phyloP scores from a whole-genome alignment of 2,113 vertebrate genomes.

The Chionis minor region DNA sequence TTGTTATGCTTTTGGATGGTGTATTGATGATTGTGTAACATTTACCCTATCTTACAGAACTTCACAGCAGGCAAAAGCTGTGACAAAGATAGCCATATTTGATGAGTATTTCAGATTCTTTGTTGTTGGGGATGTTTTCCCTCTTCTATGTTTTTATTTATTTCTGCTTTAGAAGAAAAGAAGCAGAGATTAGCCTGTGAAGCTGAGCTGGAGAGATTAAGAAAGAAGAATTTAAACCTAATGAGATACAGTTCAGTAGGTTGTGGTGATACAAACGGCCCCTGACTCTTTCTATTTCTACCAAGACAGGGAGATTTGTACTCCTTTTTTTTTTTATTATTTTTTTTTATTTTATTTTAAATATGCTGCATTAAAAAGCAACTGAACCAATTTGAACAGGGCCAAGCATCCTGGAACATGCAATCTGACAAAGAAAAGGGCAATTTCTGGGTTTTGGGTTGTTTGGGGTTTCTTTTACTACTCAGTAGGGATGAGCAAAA shows the following conservation, averaged over 20 bases:
- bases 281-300: not conserved
- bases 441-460: rapidly evolving
- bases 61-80: not conserved
- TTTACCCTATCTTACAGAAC: not conserved
- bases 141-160: not conserved
- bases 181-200: not conserved
- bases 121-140: not conserved
- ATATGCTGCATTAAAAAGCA: not conserved
- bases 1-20: not conserved
- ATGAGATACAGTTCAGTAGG: not conserved
- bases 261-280: not conserved
- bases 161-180: slow-evolving; percentile 4
- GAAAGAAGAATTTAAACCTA: not conserved
- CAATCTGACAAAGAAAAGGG: not conserved
- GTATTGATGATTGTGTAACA: not conserved
- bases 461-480: not conserved
- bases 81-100: not conserved
- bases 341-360: not conserved
- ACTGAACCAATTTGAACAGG: not conserved
- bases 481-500: not conserved
- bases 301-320: not conserved
- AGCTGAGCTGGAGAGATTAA: not conserved
- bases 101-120: not conserved
- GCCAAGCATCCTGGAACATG: not conserved
- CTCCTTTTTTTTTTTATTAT: not conserved